Percentiles rank a stretch among this genome's conserved stretches.
These are phyloP conservation scores for Megastigmus dorsalis DNA, from an alignment of 2,888 invertebrate species.

Conservation along the genomic window DNA sequence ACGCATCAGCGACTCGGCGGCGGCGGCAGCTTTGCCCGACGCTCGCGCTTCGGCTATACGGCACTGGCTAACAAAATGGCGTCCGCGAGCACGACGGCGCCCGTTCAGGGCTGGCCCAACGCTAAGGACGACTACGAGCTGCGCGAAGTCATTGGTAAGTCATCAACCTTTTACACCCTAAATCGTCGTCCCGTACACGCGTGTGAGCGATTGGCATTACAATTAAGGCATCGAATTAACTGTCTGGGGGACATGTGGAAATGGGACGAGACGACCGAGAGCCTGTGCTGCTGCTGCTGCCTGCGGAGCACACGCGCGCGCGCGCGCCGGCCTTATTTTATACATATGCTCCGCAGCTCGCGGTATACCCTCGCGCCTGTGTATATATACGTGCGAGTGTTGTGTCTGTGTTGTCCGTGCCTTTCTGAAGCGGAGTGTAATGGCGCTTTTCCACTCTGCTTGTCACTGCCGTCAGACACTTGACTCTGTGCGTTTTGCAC, in stretches of 20 bases:
- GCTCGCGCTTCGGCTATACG: conserved; percentile 76
- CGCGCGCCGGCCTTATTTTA: conserved; percentile 9
- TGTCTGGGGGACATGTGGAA: no score
- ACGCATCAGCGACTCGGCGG: conserved; percentile 28
- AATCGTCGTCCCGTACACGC: no score
- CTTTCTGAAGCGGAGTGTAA: no score
- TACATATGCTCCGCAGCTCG: no score
- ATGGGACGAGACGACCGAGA: no score
- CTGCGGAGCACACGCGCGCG: not conserved
- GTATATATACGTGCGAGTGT: no score
- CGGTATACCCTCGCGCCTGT: no score
- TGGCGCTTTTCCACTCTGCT: not conserved
- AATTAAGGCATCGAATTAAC: no score
- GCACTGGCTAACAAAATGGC: conserved; percentile 80
- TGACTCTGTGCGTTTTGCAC: not conserved
- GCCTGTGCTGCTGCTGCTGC: no score
- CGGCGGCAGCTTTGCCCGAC: conserved; percentile 61
- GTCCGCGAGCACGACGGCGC: conserved; percentile 74
- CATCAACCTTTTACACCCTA: no score
- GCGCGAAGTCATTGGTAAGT: conserved; percentile 93
- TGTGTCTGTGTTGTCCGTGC: no score
- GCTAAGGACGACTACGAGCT: conserved; percentile 94
- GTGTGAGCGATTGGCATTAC: no score
- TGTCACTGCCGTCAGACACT: not conserved
- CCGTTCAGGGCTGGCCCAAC: conserved; percentile 86